Evolutionary conservation across 1,140 invertebrate genomes (phyloP).

Genomic region (Phymorhynchus buccinoides): DNA sequence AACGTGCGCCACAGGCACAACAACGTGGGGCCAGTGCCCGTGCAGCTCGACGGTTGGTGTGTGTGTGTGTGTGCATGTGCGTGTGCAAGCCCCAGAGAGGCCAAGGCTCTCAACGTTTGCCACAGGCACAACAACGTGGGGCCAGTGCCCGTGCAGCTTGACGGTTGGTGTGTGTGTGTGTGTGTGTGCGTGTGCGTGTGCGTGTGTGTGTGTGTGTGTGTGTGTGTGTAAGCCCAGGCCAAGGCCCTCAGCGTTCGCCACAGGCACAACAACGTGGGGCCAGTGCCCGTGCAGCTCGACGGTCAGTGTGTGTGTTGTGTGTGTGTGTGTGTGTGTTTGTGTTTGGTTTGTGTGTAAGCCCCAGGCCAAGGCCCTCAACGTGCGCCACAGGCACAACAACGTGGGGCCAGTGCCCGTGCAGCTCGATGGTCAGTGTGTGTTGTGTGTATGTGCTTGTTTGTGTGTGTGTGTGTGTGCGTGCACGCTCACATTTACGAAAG

Average conservation of each 20-base stretch:
- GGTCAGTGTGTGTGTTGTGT: not conserved
- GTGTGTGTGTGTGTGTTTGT: too few species aligned
- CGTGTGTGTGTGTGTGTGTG: not conserved
- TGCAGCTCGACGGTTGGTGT: not conserved
- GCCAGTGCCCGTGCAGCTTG: not conserved
- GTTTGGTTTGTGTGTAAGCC: conserved; percentile 31
- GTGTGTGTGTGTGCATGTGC: not conserved
- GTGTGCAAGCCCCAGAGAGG: too few species aligned
- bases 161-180: not conserved
- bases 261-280: conserved; percentile 56
- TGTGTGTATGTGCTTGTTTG: not conserved
- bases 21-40: conserved; percentile 26
- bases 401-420: not conserved
- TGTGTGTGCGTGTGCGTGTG: not conserved
- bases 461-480: too few species aligned
- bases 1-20: conserved; percentile 65
- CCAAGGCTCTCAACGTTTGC: conserved; percentile 59
- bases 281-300: not conserved
- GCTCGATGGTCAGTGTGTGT: not conserved
- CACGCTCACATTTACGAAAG: too few species aligned
- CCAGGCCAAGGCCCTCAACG: conserved; percentile 60
- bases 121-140: conserved; percentile 60
- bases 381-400: conserved; percentile 64
- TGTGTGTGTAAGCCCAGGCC: conserved; percentile 19
- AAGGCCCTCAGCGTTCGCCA: conserved; percentile 65